Evolutionary conservation across 2,797 vertebrate genomes (phyloP).

Genomic region (Dromococcyx pavoninus): DNA sequence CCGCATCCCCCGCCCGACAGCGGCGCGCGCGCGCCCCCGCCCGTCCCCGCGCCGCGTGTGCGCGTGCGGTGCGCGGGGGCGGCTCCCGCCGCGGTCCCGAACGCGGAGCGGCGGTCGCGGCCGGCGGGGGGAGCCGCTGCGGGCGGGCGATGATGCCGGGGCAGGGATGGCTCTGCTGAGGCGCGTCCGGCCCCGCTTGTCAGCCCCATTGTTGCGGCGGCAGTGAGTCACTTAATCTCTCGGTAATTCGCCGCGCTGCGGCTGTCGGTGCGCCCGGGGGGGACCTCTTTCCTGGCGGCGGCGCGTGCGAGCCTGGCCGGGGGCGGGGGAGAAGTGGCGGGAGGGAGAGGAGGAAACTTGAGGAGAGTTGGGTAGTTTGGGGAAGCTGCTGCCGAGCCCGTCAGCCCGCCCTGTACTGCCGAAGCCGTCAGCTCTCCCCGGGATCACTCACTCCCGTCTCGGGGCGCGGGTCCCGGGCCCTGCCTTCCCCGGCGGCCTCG

Average conservation of each 20-base stretch:
- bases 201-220: conserved; percentile 74
- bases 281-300: background rate
- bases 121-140: background rate
- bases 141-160: background rate
- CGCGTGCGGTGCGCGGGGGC: background rate
- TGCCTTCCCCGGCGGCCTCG: no score
- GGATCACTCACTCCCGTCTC: background rate
- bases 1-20: background rate
- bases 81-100: conserved; percentile 1
- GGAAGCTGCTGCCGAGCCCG: background rate
- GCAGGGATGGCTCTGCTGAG: conserved; percentile 7
- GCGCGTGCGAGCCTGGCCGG: background rate
- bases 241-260: no score
- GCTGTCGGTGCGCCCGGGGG: no score
- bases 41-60: background rate
- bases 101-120: background rate
- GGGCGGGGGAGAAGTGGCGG: background rate
- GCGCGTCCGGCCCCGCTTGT: conserved; percentile 54
- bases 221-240: conserved; percentile 60
- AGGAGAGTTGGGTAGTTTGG: conserved; percentile 8
- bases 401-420: background rate
- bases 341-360: conserved; percentile 21
- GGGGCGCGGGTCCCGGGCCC: no score
- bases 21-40: background rate
- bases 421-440: background rate